Conservation (phyloP, 2,888 invertebrate species). For the Elaeidobius kamerunicus region DNA sequence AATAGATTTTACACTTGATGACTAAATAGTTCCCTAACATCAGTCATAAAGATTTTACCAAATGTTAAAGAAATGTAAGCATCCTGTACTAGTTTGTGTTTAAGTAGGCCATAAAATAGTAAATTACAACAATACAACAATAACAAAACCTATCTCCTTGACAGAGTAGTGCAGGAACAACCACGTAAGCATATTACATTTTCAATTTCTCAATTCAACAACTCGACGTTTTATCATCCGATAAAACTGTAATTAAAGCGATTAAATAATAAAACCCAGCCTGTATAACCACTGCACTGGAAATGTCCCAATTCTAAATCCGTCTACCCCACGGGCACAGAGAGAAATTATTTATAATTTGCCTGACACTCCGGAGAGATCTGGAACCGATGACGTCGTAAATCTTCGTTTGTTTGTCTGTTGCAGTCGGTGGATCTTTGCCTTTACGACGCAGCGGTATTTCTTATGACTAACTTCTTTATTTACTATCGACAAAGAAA, state of each 20-base stretch:
- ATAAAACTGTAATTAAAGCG: too few relatives aligned
- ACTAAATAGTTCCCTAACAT: too few relatives aligned
- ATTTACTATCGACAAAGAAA: background rate
- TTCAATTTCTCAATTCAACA: background rate
- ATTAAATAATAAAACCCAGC: too few relatives aligned
- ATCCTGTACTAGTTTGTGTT: too few relatives aligned
- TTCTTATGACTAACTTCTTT: background rate
- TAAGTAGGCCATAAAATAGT: too few relatives aligned
- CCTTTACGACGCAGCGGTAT: background rate
- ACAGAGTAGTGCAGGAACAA: too few relatives aligned
- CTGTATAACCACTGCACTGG: background rate
- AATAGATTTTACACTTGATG: too few relatives aligned
- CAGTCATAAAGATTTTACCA: too few relatives aligned
- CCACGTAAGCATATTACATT: background rate
- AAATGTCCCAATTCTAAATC: background rate
- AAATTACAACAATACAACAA: too few relatives aligned
- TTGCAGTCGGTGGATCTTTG: background rate
- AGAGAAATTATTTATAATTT: slow-evolving; percentile 1
- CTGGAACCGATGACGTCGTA: slow-evolving; percentile 3
- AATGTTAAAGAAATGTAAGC: too few relatives aligned
- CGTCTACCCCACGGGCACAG: background rate
- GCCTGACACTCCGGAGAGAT: background rate
- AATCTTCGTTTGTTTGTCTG: background rate
- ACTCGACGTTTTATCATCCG: background rate
- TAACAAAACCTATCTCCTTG: too few relatives aligned